These are phyloP conservation scores for Merops nubicus DNA, from an alignment of 2,113 vertebrate genomes.

Conservation along the genomic window DNA sequence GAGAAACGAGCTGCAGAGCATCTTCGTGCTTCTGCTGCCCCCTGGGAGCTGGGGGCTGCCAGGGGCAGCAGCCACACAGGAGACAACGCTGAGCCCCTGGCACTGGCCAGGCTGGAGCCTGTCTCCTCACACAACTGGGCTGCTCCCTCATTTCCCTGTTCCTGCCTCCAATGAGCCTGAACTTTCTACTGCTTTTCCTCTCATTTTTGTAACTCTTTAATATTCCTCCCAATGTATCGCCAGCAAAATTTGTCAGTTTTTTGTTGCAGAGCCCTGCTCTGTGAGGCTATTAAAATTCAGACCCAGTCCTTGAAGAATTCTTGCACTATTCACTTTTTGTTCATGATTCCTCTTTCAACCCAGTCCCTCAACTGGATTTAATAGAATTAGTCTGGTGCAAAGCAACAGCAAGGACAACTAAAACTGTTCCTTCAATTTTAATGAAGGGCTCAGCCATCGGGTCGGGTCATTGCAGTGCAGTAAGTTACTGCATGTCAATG, in stretches of 20 bases:
- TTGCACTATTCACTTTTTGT: not conserved
- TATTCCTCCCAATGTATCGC: not conserved
- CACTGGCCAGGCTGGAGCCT: fast-evolving
- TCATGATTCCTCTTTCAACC: not conserved
- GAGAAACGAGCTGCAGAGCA: not conserved
- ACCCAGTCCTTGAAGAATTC: not conserved
- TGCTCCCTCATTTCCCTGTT: not conserved
- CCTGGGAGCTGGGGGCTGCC: not conserved
- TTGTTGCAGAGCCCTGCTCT: not conserved
- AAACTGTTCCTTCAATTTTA: constrained; percentile 13
- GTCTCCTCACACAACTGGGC: not conserved
- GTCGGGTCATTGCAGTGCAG: not conserved
- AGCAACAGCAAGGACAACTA: constrained; percentile 4
- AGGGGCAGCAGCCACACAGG: not conserved
- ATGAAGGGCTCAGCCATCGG: not conserved
- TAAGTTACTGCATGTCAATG: not conserved
- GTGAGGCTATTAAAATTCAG: not conserved
- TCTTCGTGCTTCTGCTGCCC: not conserved
- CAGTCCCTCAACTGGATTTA: not conserved
- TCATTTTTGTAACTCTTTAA: not conserved
- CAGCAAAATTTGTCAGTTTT: not conserved
- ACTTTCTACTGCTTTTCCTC: not conserved
- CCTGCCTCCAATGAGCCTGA: not conserved
- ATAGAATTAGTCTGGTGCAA: not conserved
- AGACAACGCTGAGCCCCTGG: fast-evolving